Evolutionary conservation across 2,797 vertebrate species (phyloP), one percentile per base, ranked within the genome.

Genomic region (Acanthurus lineatus): DNA sequence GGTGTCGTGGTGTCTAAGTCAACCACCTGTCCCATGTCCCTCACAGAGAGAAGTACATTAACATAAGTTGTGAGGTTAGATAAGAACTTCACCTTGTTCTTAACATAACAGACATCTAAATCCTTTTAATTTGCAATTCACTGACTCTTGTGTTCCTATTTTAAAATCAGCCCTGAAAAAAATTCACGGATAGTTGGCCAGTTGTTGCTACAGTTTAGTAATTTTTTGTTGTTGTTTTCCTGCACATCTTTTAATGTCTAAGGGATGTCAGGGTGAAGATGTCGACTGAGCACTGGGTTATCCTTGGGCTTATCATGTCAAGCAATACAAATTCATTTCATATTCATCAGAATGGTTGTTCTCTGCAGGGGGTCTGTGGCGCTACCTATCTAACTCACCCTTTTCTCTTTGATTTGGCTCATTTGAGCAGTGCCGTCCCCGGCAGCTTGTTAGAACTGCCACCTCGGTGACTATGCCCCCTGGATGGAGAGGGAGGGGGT

Each of bases 391-490:
- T 91, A 82, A 83, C 91, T 87, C 88, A 90, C 93, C 89, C 90
- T 91, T 94, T 93, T 94, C 92, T 92, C 91, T 95, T 95, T 96
- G 95, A 96, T 96, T 96, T 95, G 94, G 92, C 94, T 96, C 94
- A 95, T 96, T 95, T 96, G 92, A 95, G 94, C 93, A 81, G 87
- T 80, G 85, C 89, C 74, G 94, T 95, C 95, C 93, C 93, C 89
- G 57, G 93, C 89, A 96, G 94, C 95, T 95, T 95, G 95, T 96
- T 95, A 96, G 94, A 94, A 94, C 95, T 95, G 95, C 95, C 95
- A 96, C 94, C 95, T 94, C 91, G 57, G 89, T 95, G 94, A 95
- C 94, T 94, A 88, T 95, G 93, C 93, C 94, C 95, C 93, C 93
- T 95, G 93, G 94, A 92, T 91, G 88, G 93, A 87, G 81, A 69